Conservation (phyloP, 2,888 invertebrate genomes). For the Celastrina argiolus region DNA sequence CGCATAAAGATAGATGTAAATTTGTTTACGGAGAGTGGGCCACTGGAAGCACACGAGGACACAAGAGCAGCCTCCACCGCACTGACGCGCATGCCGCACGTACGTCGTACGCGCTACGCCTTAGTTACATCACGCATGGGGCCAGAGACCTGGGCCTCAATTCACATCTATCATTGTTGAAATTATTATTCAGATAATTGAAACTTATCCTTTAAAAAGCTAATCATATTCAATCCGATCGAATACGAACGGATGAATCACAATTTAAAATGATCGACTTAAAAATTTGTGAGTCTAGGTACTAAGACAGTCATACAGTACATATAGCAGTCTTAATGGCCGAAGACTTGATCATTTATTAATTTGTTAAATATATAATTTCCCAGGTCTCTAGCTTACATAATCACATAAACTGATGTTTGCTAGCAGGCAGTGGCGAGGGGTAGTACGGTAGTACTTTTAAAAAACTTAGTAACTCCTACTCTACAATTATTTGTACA, state of each 20-base stretch:
- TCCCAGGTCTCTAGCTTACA: neutral
- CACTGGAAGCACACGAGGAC: conserved; percentile 75
- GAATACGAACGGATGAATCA: no score
- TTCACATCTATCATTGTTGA: no score
- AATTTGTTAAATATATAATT: no score
- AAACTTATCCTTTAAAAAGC: neutral
- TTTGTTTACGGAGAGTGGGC: conserved; percentile 43
- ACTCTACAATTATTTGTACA: neutral
- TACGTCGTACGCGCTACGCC: conserved; percentile 40
- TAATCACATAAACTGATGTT: neutral
- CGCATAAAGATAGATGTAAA: conserved; percentile 31
- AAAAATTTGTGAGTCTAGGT: no score
- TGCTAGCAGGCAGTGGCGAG: neutral
- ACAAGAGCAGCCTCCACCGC: conserved; percentile 53
- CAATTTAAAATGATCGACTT: no score
- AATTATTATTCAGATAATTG: no score
- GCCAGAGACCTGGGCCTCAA: neutral
- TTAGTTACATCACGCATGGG: neutral
- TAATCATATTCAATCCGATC: neutral
- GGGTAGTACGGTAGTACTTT: neutral
- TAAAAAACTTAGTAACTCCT: neutral
- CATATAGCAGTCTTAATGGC: no score
- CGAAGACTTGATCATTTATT: no score
- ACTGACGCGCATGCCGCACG: conserved; percentile 42
- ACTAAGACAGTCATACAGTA: no score